phyloP scores from a whole-genome alignment of 2,888 invertebrate species.

The Drosophila borealis region DNA sequence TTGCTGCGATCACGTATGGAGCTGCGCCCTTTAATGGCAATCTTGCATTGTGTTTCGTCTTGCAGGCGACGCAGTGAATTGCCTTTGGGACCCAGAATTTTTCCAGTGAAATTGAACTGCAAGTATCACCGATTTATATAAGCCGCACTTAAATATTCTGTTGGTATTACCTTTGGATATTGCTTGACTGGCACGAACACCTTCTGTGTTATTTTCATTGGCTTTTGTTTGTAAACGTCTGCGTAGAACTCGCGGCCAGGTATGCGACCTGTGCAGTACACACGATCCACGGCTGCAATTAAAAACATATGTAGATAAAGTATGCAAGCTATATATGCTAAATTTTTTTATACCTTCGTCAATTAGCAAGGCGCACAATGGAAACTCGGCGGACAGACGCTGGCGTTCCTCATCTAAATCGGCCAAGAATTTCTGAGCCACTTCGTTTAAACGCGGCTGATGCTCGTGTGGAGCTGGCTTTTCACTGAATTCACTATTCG shows the following conservation, averaged over 20 bases:
- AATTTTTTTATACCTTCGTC: slow-evolving; percentile 73
- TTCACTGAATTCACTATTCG: slow-evolving; percentile 56
- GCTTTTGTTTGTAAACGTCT: slow-evolving; percentile 89
- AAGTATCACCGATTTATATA: neutral
- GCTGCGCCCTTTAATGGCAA: slow-evolving; percentile 95
- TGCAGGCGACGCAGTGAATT: slow-evolving; percentile 96
- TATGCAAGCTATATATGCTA: neutral
- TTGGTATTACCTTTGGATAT: slow-evolving; percentile 77
- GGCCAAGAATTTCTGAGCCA: slow-evolving; percentile 81
- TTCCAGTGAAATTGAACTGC: slow-evolving; percentile 97
- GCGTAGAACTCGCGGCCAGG: slow-evolving; percentile 89
- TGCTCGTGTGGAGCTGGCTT: slow-evolving; percentile 62
- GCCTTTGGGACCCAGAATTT: slow-evolving; percentile 96
- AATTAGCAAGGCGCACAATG: slow-evolving; percentile 79
- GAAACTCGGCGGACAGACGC: slow-evolving; percentile 77
- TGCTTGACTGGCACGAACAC: slow-evolving; percentile 85
- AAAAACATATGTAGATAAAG: neutral
- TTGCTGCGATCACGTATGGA: slow-evolving; percentile 95
- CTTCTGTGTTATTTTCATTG: slow-evolving; percentile 83
- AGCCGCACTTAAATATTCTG: too few species aligned
- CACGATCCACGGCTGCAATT: slow-evolving; percentile 89
- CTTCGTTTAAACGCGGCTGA: slow-evolving; percentile 81
- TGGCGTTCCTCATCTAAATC: slow-evolving; percentile 79
- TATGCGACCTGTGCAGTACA: slow-evolving; percentile 89
- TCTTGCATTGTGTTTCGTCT: slow-evolving; percentile 94